Conservation (phyloP, 2,797 vertebrate species). For the Phrynocephalus guinanensis region DNA sequence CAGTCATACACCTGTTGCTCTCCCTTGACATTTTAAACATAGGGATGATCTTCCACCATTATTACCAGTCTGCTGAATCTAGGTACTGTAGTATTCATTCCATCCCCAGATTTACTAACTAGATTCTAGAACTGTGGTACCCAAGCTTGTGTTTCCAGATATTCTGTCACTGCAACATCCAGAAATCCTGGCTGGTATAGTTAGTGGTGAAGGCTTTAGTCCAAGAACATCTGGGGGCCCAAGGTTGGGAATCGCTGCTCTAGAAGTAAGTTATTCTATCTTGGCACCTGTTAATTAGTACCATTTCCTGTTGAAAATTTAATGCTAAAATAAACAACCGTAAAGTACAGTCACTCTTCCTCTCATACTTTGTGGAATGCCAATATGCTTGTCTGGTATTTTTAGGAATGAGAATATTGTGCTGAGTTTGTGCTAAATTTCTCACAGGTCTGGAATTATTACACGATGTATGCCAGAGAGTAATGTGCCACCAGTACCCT, state of each 20-base stretch:
- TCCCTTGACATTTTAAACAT: slow-evolving; percentile 55
- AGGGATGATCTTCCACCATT: not conserved
- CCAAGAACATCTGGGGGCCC: no score
- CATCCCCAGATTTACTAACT: slow-evolving; percentile 56
- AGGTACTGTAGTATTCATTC: slow-evolving; percentile 35
- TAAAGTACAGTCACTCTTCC: slow-evolving; percentile 48
- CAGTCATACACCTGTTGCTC: slow-evolving; percentile 49
- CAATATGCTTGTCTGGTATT: slow-evolving; percentile 44
- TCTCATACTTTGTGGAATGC: slow-evolving; percentile 33
- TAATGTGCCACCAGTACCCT: no score
- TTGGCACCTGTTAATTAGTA: slow-evolving; percentile 22
- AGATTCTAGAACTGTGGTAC: not conserved
- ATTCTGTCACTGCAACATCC: no score
- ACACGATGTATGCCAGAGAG: not conserved
- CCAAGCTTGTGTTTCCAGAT: no score
- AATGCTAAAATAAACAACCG: slow-evolving; percentile 43
- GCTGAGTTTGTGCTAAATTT: slow-evolving; percentile 40
- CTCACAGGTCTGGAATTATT: slow-evolving; percentile 28
- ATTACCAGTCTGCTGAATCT: slow-evolving; percentile 30
- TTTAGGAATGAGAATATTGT: slow-evolving; percentile 47
- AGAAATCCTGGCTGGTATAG: no score
- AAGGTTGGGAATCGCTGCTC: no score
- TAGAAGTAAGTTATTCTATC: slow-evolving; percentile 16
- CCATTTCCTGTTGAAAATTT: slow-evolving; percentile 33
- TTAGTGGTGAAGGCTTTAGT: no score